Evolutionary conservation across 2,797 vertebrate genomes (phyloP).

Genomic region (Holocentrus rufus): DNA sequence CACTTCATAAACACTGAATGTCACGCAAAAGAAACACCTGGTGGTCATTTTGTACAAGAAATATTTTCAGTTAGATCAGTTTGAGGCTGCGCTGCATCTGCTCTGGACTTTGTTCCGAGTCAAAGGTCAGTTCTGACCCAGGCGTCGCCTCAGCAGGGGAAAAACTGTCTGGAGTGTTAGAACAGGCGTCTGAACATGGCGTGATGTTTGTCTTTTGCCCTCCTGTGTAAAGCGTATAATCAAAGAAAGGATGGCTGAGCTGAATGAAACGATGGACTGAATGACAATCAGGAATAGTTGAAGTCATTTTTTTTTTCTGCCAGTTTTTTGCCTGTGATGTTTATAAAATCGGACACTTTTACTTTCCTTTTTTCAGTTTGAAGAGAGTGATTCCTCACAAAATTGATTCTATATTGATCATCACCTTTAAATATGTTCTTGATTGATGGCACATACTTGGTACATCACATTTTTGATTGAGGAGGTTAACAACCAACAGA

Average conservation of each 20-base stretch:
- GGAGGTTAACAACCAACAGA: background rate
- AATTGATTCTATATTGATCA: background rate
- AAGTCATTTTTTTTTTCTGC: background rate
- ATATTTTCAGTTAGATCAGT: no score
- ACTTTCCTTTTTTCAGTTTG: background rate
- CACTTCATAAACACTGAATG: no score
- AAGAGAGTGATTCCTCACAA: background rate
- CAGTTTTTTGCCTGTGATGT: background rate
- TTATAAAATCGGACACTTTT: background rate
- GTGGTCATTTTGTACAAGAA: slow-evolving; percentile 1
- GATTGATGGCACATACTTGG: background rate
- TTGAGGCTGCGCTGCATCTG: no score
- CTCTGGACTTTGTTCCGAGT: no score
- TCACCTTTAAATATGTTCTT: background rate
- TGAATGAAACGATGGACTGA: background rate
- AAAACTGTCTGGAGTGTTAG: background rate
- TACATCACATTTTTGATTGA: background rate
- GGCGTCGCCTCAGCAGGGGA: background rate
- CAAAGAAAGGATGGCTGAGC: background rate
- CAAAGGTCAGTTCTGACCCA: no score
- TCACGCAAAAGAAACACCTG: background rate
- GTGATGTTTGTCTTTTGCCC: background rate
- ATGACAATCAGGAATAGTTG: slow-evolving; percentile 28
- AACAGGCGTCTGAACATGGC: background rate
- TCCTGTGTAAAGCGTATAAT: background rate